Base-by-base conservation (phyloP, 37 sponge, comb jelly and placozoan genomes). In the Amphimedon queenslandica region DNA sequence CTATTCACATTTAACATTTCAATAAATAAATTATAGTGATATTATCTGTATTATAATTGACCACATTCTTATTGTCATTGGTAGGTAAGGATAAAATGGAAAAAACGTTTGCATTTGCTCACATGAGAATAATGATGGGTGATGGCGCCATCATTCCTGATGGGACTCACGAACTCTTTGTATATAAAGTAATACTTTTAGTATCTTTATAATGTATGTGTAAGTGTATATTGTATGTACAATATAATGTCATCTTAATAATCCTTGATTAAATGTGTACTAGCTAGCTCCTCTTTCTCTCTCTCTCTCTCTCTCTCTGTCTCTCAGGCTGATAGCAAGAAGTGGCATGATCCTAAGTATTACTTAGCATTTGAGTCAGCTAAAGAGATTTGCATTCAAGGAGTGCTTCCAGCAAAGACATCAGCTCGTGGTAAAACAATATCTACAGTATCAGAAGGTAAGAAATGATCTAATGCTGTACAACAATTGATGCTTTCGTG, bases 91-190 rank as follows among this genome's bases (percentile, higher is more conserved):
- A 87, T 23, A 87, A 91, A 33, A 70, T 71, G 29, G 88, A 87
- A 30, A 92, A 84, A 69, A 79, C 82, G 0, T 92, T 87, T 66
- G 77, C 82, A n/a, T 92, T 88, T 37, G 51, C 88, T 29, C 84
- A 73, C 77, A 37, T 92, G 55, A 87, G 84, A 58, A 60, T 92
- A 25, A 84, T 84, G 75, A 83, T 75, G 24, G 76, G 71, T 1
- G 85, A 87, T 76, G 88, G 85, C 27, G 63, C 82, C 37, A 88
- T 87, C 66, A 77, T 92, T 5, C 64, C 57, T 10, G 88, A 92
- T 37, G 93, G 89, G 0, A n/a, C 55, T 3, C 82, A 88, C 32
- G 82, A 84, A 23, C 80, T 92, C 55, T 80, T 64, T 53, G 63
- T 88, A 10, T 92, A 88, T 80, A 79, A 82, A 78, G 81, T 83